Base-by-base conservation (phyloP, 2,113 vertebrate species). In the Onychorhynchus coronatus region DNA sequence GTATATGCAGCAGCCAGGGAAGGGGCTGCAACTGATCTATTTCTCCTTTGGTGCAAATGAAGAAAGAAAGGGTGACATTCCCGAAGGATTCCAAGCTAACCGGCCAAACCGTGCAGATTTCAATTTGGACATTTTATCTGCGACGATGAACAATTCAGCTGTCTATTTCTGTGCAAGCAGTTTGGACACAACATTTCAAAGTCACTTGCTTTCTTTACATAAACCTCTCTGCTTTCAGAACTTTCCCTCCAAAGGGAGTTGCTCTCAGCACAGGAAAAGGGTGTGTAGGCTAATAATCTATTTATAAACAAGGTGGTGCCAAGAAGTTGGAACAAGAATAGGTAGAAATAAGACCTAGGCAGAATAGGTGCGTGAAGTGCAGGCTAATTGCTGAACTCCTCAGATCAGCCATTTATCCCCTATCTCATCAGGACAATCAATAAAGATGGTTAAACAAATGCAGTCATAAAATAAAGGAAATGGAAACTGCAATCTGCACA, bases 161-260 rank as follows among this genome's bases (percentile, higher is more conserved):
- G 0, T 73, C 67, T 97, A 98, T 75, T 91, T 97, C 71, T 98
- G 97, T 79, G 96, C 93, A n/a, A 97, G 97, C 59, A 97, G 91
- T 87, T 17, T 49, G 74, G 46, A 58, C 97, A 97, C 97, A 97
- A 95, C 39, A 13, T 52, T 67, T 81, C 89, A 92, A 61, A 73
- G 70, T 88, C 78, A 85, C 59, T 82, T 91, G 72, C 58, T 74
- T 62, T 85, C 95, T 95, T 91, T 93, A 91, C 96, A 97, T 71
- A 96, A 97, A 97, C 93, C 49, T 66, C 50, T 81, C n/a, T 47
- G 39, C 46, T 67, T 73, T 66, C 44, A 83, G 59, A 53, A 12
- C 46, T 52, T 28, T 86, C 37, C 5, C 8, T 68, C 44, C 2
- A 1, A 61, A 77, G 25, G 59, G 15, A 92, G 47, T 33, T 0